These are phyloP conservation scores for Oppia nitens DNA, from an alignment of 1,140 invertebrate genomes.

Conservation along the genomic window DNA sequence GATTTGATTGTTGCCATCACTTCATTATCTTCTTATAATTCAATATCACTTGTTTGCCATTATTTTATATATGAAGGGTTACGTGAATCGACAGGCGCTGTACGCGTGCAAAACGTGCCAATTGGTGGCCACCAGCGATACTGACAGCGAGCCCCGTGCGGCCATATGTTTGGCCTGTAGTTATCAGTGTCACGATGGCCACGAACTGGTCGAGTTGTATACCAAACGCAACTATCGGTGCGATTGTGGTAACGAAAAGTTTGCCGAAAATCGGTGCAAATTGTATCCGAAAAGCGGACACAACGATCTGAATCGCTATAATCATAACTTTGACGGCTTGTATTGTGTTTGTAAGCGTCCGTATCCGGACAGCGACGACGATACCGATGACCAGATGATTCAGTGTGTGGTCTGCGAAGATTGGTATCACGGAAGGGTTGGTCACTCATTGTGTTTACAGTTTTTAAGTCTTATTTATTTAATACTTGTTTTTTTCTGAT, in stretches of 20 bases:
- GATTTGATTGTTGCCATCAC: background rate
- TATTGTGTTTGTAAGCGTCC: constrained; percentile 88
- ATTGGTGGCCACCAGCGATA: constrained; percentile 33
- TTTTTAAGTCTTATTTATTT: too few relatives aligned
- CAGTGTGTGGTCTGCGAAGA: constrained; percentile 95
- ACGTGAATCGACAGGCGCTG: constrained; percentile 77
- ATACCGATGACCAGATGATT: constrained; percentile 75
- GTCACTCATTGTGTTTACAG: too few relatives aligned
- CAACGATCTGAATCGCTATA: constrained; percentile 68
- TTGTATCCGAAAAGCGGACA: constrained; percentile 42
- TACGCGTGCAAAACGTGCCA: constrained; percentile 88
- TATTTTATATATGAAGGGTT: constrained; percentile 51
- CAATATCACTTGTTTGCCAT: background rate
- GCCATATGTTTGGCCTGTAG: constrained; percentile 88
- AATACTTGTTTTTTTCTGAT: background rate
- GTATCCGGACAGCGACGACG: constrained; percentile 75
- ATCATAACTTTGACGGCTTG: constrained; percentile 81
- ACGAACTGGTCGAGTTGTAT: constrained; percentile 88
- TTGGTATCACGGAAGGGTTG: constrained; percentile 47
- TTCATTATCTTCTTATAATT: constrained; percentile 3
- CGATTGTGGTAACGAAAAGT: constrained; percentile 87
- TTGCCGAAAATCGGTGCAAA: constrained; percentile 49
- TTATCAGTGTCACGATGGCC: constrained; percentile 84
- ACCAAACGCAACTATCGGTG: constrained; percentile 90
- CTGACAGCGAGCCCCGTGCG: constrained; percentile 36